Evolutionary conservation across 2,888 invertebrate species (phyloP).

Genomic region (Erynnis tages): DNA sequence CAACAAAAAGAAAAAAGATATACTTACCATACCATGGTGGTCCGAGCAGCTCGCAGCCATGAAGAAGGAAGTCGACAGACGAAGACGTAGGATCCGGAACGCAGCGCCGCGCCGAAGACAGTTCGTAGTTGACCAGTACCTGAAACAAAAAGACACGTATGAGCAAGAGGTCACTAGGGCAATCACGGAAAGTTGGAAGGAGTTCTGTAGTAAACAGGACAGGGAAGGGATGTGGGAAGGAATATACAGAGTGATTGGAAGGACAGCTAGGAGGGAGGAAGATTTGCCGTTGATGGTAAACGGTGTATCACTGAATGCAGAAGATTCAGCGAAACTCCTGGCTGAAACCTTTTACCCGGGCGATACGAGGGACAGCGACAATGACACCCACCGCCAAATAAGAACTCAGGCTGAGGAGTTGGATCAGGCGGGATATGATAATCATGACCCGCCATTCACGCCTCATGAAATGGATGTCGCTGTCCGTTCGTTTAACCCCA

Average conservation of each 20-base stretch:
- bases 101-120: conserved; percentile 1
- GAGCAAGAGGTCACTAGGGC: neutral
- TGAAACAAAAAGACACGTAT: neutral
- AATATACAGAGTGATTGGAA: neutral
- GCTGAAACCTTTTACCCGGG: conserved; percentile 1
- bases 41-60: neutral
- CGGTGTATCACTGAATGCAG: neutral
- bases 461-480: neutral
- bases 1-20: neutral
- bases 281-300: neutral
- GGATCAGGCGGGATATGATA: neutral
- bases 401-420: neutral
- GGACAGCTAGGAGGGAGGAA: neutral
- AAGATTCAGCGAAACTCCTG: neutral
- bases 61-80: neutral
- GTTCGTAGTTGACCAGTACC: conserved; percentile 1
- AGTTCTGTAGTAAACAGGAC: neutral
- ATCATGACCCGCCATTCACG: conserved; percentile 6
- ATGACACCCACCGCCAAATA: neutral
- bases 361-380: neutral
- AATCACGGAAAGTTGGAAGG: neutral
- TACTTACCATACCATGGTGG: conserved; percentile 2
- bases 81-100: neutral
- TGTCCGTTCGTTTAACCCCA: neutral
- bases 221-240: conserved; percentile 2